phyloP scores from a whole-genome alignment of 2,113 vertebrate species.

The Lynx canadensis region DNA sequence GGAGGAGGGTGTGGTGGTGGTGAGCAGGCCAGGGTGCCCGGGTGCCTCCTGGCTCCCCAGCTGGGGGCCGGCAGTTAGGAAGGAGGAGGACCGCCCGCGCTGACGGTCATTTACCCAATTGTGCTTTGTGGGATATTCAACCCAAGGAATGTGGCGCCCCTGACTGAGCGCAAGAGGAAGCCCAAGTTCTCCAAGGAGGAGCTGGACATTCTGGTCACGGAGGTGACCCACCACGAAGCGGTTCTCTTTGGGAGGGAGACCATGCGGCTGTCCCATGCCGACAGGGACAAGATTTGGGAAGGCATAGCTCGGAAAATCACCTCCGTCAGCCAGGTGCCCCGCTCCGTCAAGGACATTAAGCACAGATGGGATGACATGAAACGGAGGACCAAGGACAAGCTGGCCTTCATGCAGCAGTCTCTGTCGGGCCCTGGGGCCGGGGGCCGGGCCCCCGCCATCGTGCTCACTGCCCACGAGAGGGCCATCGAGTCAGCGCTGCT shows the following conservation, averaged over 20 bases:
- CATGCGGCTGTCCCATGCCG: constrained; percentile 86
- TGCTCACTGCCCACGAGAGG: constrained; percentile 84
- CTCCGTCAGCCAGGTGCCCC: constrained; percentile 87
- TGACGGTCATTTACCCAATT: constrained; percentile 86
- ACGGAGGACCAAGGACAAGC: constrained; percentile 89
- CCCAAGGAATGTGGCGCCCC: constrained; percentile 85
- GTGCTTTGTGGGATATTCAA: constrained; percentile 89
- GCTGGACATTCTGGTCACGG: constrained; percentile 90
- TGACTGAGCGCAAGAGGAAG: constrained; percentile 89
- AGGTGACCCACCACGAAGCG: constrained; percentile 88
- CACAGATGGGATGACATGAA: constrained; percentile 91
- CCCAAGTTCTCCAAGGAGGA: constrained; percentile 91
- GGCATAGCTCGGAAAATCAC: constrained; percentile 89
- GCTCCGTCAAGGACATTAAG: constrained; percentile 89
- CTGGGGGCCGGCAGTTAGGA: constrained; percentile 69
- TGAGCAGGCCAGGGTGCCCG: constrained; percentile 6
- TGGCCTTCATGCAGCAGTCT: constrained; percentile 87
- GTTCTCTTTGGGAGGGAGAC: constrained; percentile 88
- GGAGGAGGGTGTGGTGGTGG: constrained; percentile 45
- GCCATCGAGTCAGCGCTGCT: constrained; percentile 84
- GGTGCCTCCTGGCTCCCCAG: constrained; percentile 51
- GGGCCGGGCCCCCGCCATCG: constrained; percentile 79
- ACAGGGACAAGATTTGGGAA: constrained; percentile 90
- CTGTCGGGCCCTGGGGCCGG: constrained; percentile 78
- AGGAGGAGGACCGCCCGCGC: constrained; percentile 54